These are phyloP conservation scores for Myathropa florea DNA, from an alignment of 2,888 invertebrate genomes.

Conservation along the genomic window DNA sequence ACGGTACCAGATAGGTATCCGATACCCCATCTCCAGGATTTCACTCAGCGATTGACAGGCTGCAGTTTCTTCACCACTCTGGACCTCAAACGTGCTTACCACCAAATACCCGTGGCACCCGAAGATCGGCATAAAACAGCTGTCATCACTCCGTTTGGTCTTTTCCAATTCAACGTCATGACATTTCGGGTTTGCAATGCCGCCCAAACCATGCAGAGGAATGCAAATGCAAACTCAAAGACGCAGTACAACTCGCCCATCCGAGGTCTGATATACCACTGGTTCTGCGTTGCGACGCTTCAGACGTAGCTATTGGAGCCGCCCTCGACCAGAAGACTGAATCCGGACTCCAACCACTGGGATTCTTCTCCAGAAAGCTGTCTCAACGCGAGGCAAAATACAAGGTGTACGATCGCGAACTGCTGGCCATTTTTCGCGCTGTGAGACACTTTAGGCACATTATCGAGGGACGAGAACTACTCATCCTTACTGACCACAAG, in stretches of 20 bases:
- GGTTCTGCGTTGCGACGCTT: slow-evolving; percentile 16
- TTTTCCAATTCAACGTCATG: slow-evolving; percentile 27
- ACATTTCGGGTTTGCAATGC: slow-evolving; percentile 25
- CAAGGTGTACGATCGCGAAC: slow-evolving; percentile 21
- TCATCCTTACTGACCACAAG: slow-evolving; percentile 22
- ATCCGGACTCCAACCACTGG: slow-evolving; percentile 61
- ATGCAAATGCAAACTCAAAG: slow-evolving; percentile 17
- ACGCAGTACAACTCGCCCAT: slow-evolving; percentile 25
- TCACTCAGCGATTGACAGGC: not conserved
- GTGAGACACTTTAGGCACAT: slow-evolving; percentile 42
- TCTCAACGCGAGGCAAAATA: not conserved
- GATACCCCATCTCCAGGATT: no score
- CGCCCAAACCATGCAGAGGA: slow-evolving; percentile 20
- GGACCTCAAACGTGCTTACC: not conserved
- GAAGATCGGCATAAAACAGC: slow-evolving; percentile 31
- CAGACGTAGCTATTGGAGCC: slow-evolving; percentile 8
- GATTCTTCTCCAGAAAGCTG: slow-evolving; percentile 76
- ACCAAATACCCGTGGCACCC: slow-evolving; percentile 8
- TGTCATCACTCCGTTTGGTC: slow-evolving; percentile 28
- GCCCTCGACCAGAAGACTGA: slow-evolving; percentile 15
- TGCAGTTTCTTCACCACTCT: not conserved
- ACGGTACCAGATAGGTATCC: not conserved
- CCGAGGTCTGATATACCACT: no score
- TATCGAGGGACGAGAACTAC: slow-evolving; percentile 11
- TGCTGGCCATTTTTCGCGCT: slow-evolving; percentile 21